Base-by-base conservation (phyloP, 1,140 invertebrate genomes). In the Aricia agestis region DNA sequence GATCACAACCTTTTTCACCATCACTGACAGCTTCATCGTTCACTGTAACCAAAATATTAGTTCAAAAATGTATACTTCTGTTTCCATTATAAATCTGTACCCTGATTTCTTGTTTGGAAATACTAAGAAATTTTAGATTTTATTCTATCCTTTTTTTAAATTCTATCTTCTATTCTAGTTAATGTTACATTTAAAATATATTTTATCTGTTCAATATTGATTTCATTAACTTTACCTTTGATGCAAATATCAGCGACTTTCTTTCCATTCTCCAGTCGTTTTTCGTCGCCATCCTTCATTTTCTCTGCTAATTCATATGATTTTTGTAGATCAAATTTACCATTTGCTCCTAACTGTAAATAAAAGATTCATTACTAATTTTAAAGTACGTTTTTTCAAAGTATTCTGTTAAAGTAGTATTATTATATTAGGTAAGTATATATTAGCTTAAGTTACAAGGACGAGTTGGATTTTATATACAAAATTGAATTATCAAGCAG, bases 11-110 rank as follows among this genome's bases (percentile, higher is more conserved):
- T 18, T 70, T 70, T 11, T 70, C 58, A 1, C 68, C 68, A 13
- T 70, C 68, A 17, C 58, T 70, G 0, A 70, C 68, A 15, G 68
- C 15, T 42, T 70, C 58, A 19, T 70, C 42, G 59, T 70, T 70
- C 10, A 70, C 68, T 70, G 25, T 1, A 70, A 70, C 45, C 36
- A 66, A 41, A 59, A 17, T 31, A 1, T 6, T 15, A 9, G 11
- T 65, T 25, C 3, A 25, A 4, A 65, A 65, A 65, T 11, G 3
- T 18, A 6, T 25, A 13, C 25, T 11, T 17, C 18, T 17, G 15
- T 65, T 4, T 57, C 3, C n/a, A 25, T 25, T 25, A 25, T 25
- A 25, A 25, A 25, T 25, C 25, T 25, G 25, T 25, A 25, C 25
- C 25, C 25, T 3, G 3, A 1, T 25, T 25, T 25, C 25, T 25